Percentiles rank a stretch among this genome's conserved stretches.
Evolutionary conservation across 2,797 vertebrate genomes (phyloP).

Genomic region (Poeciliopsis turneri): DNA sequence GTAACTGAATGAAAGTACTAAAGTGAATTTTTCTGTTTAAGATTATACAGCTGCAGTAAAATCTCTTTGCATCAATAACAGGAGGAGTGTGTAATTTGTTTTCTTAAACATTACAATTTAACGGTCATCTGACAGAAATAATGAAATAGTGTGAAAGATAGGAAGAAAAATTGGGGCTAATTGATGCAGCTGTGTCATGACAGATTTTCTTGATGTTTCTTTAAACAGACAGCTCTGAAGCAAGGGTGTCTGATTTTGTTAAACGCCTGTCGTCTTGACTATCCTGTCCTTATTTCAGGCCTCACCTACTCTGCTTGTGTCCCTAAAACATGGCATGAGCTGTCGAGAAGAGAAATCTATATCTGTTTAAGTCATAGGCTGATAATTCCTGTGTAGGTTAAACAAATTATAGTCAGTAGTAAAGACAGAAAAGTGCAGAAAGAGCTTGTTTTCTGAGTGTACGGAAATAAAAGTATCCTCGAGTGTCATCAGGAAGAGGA

Average conservation of each 20-base stretch:
- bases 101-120: background rate
- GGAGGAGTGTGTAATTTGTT: background rate
- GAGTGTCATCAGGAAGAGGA: slow-evolving; percentile 17
- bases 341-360: background rate
- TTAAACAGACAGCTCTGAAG: background rate
- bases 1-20: background rate
- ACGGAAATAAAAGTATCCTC: background rate
- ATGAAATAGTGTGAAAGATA: background rate
- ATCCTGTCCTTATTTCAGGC: background rate
- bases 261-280: background rate
- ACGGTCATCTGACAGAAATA: background rate
- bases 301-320: background rate
- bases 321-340: background rate
- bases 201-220: background rate
- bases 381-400: background rate
- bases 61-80: background rate
- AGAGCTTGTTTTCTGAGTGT: background rate
- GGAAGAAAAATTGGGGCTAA: background rate
- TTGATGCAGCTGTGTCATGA: background rate
- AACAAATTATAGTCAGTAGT: background rate
- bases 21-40: background rate
- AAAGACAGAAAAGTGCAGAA: slow-evolving; percentile 4
- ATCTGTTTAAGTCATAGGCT: background rate
- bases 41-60: background rate
- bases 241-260: slow-evolving; percentile 1